phyloP scores from a whole-genome alignment of 2,113 vertebrate genomes.

The Syrmaticus mikado region DNA sequence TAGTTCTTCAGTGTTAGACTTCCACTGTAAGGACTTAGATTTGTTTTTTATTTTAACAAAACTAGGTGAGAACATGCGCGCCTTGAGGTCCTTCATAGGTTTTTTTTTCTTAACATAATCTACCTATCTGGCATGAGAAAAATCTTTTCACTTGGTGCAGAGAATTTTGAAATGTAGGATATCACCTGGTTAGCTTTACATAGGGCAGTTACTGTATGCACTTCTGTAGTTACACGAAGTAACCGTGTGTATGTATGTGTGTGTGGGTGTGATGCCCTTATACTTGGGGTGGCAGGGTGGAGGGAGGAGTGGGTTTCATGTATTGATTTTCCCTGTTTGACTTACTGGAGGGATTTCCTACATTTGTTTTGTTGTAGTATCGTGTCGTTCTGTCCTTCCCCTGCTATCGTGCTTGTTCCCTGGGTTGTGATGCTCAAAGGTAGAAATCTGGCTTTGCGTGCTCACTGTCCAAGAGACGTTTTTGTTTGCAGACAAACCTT shows the following conservation, averaged over 20 bases:
- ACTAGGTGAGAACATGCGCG: not conserved
- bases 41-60: not conserved
- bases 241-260: not conserved
- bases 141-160: not conserved
- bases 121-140: not conserved
- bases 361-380: not conserved
- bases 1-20: not conserved
- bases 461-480: not conserved
- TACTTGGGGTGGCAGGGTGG: not conserved
- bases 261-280: not conserved
- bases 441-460: not conserved
- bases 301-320: not conserved
- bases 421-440: not conserved
- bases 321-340: not conserved
- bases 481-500: not conserved
- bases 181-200: not conserved
- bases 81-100: not conserved
- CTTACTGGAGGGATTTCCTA: not conserved
- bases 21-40: not conserved
- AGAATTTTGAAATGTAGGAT: not conserved
- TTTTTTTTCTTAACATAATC: not conserved
- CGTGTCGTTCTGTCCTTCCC: not conserved
- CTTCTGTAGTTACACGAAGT: not conserved
- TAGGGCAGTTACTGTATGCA: not conserved
- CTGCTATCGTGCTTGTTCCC: not conserved